These are phyloP conservation scores for Ormia ochracea DNA, from an alignment of 2,888 invertebrate genomes.

Conservation along the genomic window DNA sequence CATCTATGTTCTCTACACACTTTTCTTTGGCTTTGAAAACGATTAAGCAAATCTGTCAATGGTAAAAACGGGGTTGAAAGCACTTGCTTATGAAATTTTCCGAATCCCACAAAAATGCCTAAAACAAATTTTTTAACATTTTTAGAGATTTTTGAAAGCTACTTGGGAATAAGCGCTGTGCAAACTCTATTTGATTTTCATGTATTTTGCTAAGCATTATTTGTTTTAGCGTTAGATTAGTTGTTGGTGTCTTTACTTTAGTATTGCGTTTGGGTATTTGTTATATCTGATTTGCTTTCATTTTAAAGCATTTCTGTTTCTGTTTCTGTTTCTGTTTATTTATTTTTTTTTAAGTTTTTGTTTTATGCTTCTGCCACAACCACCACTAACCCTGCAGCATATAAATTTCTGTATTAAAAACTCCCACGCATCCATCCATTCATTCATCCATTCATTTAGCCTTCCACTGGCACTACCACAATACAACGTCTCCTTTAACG, in stretches of 20 bases:
- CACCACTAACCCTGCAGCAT: neutral
- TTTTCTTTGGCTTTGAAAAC: too few relatives aligned
- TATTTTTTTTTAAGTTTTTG: too few relatives aligned
- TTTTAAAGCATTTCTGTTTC: slow-evolving; percentile 43
- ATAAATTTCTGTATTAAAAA: slow-evolving; percentile 7
- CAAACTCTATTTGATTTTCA: neutral
- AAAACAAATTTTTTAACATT: neutral
- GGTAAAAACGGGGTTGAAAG: too few relatives aligned
- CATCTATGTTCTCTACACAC: too few relatives aligned
- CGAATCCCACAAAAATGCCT: too few relatives aligned
- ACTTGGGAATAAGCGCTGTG: neutral
- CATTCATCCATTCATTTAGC: neutral
- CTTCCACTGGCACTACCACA: neutral
- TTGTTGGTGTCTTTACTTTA: neutral
- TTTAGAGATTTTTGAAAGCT: neutral
- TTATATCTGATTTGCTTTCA: slow-evolving; percentile 46
- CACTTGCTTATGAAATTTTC: too few relatives aligned
- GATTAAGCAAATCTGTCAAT: too few relatives aligned
- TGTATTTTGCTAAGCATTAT: slow-evolving; percentile 38
- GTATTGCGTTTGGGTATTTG: slow-evolving; percentile 27
- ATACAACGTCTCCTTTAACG: neutral
- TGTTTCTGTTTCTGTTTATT: neutral
- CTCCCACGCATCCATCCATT: neutral
- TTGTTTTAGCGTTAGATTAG: slow-evolving; percentile 43
- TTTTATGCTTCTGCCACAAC: neutral